Evolutionary conservation across 1,140 invertebrate genomes (phyloP).

Genomic region (Riptortus pedestris): DNA sequence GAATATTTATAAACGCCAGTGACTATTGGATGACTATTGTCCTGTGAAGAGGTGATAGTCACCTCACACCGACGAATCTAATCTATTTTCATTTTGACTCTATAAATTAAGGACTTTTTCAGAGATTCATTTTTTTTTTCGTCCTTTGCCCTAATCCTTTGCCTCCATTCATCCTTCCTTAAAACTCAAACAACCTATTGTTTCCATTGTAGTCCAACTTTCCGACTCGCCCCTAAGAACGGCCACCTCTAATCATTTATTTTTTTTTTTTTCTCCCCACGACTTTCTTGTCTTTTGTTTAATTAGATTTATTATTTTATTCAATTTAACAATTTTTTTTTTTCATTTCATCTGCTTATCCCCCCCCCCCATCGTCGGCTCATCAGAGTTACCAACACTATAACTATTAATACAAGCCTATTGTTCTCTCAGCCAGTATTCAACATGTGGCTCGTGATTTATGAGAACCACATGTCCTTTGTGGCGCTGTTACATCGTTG

Average conservation of each 20-base stretch:
- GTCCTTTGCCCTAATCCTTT: neutral
- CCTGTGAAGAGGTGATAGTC: neutral
- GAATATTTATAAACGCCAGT: constrained; percentile 3
- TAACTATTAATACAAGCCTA: too few species aligned
- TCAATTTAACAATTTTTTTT: too few species aligned
- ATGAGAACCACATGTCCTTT: too few species aligned
- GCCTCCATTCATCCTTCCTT: neutral
- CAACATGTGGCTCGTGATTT: too few species aligned
- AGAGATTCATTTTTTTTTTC: neutral
- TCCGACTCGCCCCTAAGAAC: neutral
- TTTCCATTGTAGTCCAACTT: neutral
- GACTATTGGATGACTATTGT: neutral
- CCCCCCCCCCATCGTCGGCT: too few species aligned
- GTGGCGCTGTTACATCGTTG: too few species aligned
- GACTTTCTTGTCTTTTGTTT: neutral
- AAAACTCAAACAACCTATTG: neutral
- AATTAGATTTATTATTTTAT: constrained; percentile 10
- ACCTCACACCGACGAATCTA: too few species aligned
- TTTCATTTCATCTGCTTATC: too few species aligned
- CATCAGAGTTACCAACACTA: too few species aligned
- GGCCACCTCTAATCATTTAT: neutral
- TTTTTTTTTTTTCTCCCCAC: neutral
- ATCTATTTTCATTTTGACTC: constrained; percentile 1
- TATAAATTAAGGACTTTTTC: constrained; percentile 3
- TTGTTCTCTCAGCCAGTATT: too few species aligned